Conservation (phyloP, 2,113 vertebrate genomes). For the Nothocercus julius region DNA sequence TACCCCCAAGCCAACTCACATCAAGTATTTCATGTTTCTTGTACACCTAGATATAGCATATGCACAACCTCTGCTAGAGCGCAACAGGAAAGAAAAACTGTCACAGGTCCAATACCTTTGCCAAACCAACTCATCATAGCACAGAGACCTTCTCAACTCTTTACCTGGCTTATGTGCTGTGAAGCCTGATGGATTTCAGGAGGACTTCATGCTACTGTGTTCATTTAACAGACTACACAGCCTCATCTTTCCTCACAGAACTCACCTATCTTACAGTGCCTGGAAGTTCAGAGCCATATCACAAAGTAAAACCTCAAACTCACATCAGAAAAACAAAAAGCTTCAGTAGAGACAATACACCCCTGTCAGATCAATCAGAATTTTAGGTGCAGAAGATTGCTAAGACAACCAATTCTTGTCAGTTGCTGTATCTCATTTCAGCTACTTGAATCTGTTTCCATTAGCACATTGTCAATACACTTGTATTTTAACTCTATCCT, state of each 20-base stretch:
- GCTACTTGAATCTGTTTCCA: background rate
- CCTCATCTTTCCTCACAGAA: background rate
- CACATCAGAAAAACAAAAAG: background rate
- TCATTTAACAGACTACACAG: background rate
- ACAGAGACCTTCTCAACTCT: background rate
- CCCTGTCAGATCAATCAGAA: background rate
- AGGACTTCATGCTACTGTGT: background rate
- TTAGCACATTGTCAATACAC: background rate
- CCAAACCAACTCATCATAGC: background rate
- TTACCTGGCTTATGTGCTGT: background rate
- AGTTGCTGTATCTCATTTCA: background rate
- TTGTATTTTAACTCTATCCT: background rate
- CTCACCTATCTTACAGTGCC: background rate
- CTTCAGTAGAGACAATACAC: background rate
- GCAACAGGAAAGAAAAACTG: accelerated
- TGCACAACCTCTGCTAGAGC: background rate
- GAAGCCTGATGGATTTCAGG: background rate
- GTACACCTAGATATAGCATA: background rate
- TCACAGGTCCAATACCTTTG: background rate
- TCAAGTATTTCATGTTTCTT: background rate
- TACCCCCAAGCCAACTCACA: background rate
- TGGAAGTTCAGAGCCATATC: background rate
- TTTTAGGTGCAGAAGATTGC: background rate
- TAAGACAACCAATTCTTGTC: background rate
- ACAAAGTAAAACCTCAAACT: background rate